Base-by-base conservation (phyloP, 2,797 vertebrate genomes). In the Phataginus tricuspis region DNA sequence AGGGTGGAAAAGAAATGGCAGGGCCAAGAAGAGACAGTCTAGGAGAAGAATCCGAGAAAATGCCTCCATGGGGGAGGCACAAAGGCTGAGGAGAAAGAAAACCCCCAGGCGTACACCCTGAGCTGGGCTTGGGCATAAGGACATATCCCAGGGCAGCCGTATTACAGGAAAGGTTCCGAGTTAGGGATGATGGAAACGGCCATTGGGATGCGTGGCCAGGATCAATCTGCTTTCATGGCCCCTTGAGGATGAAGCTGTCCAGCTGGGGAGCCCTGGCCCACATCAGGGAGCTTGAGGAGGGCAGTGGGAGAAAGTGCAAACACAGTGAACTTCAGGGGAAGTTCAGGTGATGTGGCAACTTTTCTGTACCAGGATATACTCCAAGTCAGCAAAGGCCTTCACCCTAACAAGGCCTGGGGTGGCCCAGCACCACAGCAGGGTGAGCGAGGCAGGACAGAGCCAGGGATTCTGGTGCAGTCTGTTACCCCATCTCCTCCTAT, bases 161-260 rank as follows among this genome's bases (percentile, higher is more conserved):
- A 14, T 4, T 45, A 1, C 0, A 1, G 29, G 10, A 2, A 64
- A 72, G n/a, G 7, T 25, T 79, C 53, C 2, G 2, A 15, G 42
- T 13, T 16, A 9, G 39, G 39, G 27, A 12, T 11, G 23, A 12
- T 7, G 3, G 29, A 75, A 66, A 15, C 0, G 0, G 27, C 42
- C 5, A 15, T 5, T 45, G 16, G 3, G 53, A 18, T 18, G 31
- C 27, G 61, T 45, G 82, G 18, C 49, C 10, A 25, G 66, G 53
- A 45, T 8, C 10, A 11, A 5, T 5, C 29, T 45, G 55, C 39
- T 80, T n/a, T 75, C 45, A 1, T 1, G 51, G 42, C 57, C 34
- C 23, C 66, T 10, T 16, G 53, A 49, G 77, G 21, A 29, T 1
- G 8, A 45, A 23, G 4, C 31, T 34, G 49, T 55, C 16, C 11